Evolutionary conservation across 2,888 invertebrate genomes (phyloP), one percentile per base, ranked within the genome.

Genomic region (Acrobasis consociella): DNA sequence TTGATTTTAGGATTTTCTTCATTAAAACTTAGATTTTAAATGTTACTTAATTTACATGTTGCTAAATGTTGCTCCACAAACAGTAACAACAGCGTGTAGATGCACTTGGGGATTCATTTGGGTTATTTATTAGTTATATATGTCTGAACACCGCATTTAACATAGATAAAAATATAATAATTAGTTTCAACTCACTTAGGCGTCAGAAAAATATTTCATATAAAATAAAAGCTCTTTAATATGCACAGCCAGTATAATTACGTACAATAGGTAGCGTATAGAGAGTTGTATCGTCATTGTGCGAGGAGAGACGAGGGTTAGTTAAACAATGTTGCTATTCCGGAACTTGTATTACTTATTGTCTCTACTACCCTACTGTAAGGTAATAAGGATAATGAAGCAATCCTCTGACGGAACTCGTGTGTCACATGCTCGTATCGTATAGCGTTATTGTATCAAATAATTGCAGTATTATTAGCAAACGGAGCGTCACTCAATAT

Each of bases 241-340:
- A 46, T 46, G 46, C 46, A 46, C 46, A 46, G 46, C 13, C 42
- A 11, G 17, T 9, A 51, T 52, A 52, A 52, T 31, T 37, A 13
- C 31, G 7, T 31, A 31, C 3, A 22, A 22, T 52, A n/a, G n/a
- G n/a, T 7, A 51, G 8, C 31, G 31, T 31, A 46, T 46, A 46
- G 46, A 13, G 46, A n/a, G n/a, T n/a, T 46, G 46, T 46, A 46
- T 50, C 15, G 50, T 16, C 53, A 37, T 5, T 53, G 60, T 22
- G 51, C 51, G 51, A 42, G 39, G 42, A 51, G 38, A 17, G 51
- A 17, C 51, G 17, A 60, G 56, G 42, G 42, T 42, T 39, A 60
- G 51, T 60, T 51, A 60, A 51, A 60, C 60, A 60, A 50, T 60
- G 59, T 60, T 38, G 59, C 59, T 50, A 60, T 51, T 60, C 60